Evolutionary conservation across 2,888 invertebrate genomes (phyloP), one percentile per base, ranked within the genome.

Genomic region (Troilus luridus): DNA sequence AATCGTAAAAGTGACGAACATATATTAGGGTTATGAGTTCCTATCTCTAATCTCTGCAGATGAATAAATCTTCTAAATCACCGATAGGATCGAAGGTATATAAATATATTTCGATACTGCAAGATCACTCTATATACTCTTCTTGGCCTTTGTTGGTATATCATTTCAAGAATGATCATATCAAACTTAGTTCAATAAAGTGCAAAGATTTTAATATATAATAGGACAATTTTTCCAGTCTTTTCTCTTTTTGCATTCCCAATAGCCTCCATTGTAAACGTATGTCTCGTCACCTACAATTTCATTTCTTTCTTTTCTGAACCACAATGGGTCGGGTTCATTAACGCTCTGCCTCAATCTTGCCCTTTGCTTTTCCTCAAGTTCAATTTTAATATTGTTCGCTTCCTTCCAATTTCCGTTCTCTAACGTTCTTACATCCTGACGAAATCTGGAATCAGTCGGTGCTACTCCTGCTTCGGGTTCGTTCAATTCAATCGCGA

Each of bases 391-490:
- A 94, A 98, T 97, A 0, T 95, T 94, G 94, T 98, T 98, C 91
- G 98, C 98, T 92, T 97, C 97, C 93, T 98, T 97, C 98, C 98
- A 98, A 91, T 95, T 95, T 8, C 98, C 98, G 92, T 97, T 96
- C 94, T 99, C 99, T 99, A 99, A 99, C 93, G 98, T 95, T 88
- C 99, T 96, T 95, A 99, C 99, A 96, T 99, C 99, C 91, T 99
- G 99, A 91, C 99, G 96, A 90, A 96, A 94, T 60, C 99, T 96
- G 91, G 98, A 97, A 95, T 99, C 99, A 0, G 99, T 99, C 19
- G 99, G 99, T 89, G 99, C 98, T 58, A 99, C 97, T 92, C 96
- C 97, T 8, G 96, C 96, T 94, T 99, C 99, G 88, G 96, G 95
- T 95, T 99, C 99, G 95, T 99, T 99, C 93, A 99, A 95, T 95